Evolutionary conservation across 2,888 invertebrate genomes (phyloP).

Genomic region (Lypha dubia): DNA sequence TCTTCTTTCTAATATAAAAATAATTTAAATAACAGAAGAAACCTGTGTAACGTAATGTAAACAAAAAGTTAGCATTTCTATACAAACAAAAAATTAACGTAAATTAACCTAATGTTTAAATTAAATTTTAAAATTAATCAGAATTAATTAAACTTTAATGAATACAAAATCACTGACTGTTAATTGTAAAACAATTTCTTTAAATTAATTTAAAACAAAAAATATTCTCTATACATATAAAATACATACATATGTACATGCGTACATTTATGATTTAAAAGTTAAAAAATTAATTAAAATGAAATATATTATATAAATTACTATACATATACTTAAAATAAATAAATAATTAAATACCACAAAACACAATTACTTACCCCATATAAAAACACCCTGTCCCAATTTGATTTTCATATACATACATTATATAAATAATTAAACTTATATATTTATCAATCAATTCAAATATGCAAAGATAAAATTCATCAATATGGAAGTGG

Average conservation of each 20-base stretch:
- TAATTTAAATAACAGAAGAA: slow-evolving; percentile 61
- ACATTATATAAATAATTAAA: slow-evolving; percentile 48
- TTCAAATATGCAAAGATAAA: slow-evolving; percentile 40
- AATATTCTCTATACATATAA: slow-evolving; percentile 67
- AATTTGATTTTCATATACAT: slow-evolving; percentile 69
- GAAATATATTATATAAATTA: slow-evolving; percentile 72
- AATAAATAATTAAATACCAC: slow-evolving; percentile 65
- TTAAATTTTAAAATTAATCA: slow-evolving; percentile 69
- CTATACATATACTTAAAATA: slow-evolving; percentile 69
- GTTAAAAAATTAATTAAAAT: slow-evolving; percentile 75
- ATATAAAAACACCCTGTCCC: slow-evolving; percentile 51
- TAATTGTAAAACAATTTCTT: slow-evolving; percentile 84
- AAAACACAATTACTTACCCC: slow-evolving; percentile 48
- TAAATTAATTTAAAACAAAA: slow-evolving; percentile 72
- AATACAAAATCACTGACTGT: slow-evolving; percentile 82
- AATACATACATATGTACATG: no score
- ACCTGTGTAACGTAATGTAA: slow-evolving; percentile 70
- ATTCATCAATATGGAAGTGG: slow-evolving; percentile 22
- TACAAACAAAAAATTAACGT: slow-evolving; percentile 58
- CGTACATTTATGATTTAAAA: slow-evolving; percentile 73
- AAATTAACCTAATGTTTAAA: slow-evolving; percentile 69
- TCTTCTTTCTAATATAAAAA: no score
- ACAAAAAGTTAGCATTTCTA: slow-evolving; percentile 70
- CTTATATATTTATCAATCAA: slow-evolving; percentile 53
- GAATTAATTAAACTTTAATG: slow-evolving; percentile 74